phyloP scores from a whole-genome alignment of 2,888 invertebrate species.

The Ethmia dodecea region DNA sequence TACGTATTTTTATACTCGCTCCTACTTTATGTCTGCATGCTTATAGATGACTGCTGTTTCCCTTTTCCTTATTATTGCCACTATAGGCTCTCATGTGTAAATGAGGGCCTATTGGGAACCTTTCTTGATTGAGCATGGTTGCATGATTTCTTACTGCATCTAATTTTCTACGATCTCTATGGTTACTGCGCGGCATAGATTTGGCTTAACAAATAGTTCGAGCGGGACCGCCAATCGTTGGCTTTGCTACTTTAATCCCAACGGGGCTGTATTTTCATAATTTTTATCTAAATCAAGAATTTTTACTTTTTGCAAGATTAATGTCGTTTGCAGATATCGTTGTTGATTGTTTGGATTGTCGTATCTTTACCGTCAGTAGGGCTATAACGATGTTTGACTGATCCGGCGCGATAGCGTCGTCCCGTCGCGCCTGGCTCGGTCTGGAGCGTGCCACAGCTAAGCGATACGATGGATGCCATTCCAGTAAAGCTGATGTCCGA shows the following conservation, averaged over 20 bases:
- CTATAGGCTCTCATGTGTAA: slow-evolving; percentile 44
- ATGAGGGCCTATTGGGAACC: slow-evolving; percentile 29
- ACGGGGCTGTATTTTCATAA: slow-evolving; percentile 36
- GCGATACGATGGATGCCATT: slow-evolving; percentile 73
- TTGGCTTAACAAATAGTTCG: slow-evolving; percentile 67
- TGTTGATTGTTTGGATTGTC: slow-evolving; percentile 54
- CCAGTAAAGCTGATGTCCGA: slow-evolving; percentile 76
- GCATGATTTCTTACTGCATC: slow-evolving; percentile 72
- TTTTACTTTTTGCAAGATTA: slow-evolving; percentile 52
- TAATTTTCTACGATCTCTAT: slow-evolving; percentile 75
- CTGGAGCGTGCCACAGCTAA: slow-evolving; percentile 59
- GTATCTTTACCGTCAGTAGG: slow-evolving; percentile 48
- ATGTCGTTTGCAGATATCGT: slow-evolving; percentile 65
- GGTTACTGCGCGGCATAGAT: slow-evolving; percentile 78
- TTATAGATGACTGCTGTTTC: slow-evolving; percentile 48
- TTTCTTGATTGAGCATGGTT: slow-evolving; percentile 49
- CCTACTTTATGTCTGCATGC: slow-evolving; percentile 74
- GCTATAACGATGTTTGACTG: slow-evolving; percentile 48
- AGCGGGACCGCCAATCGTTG: slow-evolving; percentile 56
- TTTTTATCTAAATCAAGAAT: slow-evolving; percentile 16
- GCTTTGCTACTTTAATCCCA: slow-evolving; percentile 55
- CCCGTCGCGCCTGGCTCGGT: slow-evolving; percentile 64
- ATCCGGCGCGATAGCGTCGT: slow-evolving; percentile 56
- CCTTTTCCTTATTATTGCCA: slow-evolving; percentile 41
- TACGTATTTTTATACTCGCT: no score